Percentiles rank a stretch among this genome's conserved stretches.
Evolutionary conservation across 2,113 vertebrate species (phyloP).

Genomic region (Seriola rivoliana): DNA sequence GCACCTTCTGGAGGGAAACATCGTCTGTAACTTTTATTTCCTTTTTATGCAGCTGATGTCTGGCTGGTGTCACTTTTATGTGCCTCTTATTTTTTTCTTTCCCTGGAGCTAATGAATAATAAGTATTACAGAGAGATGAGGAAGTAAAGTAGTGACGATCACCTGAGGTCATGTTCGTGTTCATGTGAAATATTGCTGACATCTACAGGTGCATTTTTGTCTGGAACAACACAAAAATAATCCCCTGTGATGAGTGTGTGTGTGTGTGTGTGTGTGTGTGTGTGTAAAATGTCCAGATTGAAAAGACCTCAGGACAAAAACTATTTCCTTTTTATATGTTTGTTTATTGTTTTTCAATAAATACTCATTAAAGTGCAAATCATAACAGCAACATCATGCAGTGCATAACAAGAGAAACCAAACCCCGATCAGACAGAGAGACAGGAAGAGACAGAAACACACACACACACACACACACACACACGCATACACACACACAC

Average conservation of each 20-base stretch:
- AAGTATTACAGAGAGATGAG: constrained; percentile 39
- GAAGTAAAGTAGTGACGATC: constrained; percentile 19
- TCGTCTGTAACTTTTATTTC: constrained; percentile 6
- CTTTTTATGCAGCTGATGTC: constrained; percentile 24
- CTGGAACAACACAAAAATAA: constrained; percentile 6
- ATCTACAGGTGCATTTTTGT: constrained; percentile 16
- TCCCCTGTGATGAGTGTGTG: constrained; percentile 22
- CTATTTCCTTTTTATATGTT: constrained; percentile 45
- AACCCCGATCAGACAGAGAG: constrained; percentile 55
- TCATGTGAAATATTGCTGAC: constrained; percentile 11
- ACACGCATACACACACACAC: neutral
- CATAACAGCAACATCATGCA: constrained; percentile 86
- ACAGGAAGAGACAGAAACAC: constrained; percentile 16
- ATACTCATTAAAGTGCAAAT: constrained; percentile 88
- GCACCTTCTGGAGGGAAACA: neutral
- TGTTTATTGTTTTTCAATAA: constrained; percentile 83
- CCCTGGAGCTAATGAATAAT: constrained; percentile 25
- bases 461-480: neutral
- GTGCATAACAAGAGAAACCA: constrained; percentile 77
- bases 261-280: neutral
- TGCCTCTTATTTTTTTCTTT: neutral
- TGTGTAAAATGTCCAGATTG: constrained; percentile 1
- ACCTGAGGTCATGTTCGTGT: constrained; percentile 34
- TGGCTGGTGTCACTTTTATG: constrained; percentile 31
- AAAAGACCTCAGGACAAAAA: neutral